Percentiles rank a stretch among this genome's conserved stretches.
These are phyloP conservation scores for Anastrepha obliqua DNA, from an alignment of 1,140 invertebrate genomes.

Conservation along the genomic window DNA sequence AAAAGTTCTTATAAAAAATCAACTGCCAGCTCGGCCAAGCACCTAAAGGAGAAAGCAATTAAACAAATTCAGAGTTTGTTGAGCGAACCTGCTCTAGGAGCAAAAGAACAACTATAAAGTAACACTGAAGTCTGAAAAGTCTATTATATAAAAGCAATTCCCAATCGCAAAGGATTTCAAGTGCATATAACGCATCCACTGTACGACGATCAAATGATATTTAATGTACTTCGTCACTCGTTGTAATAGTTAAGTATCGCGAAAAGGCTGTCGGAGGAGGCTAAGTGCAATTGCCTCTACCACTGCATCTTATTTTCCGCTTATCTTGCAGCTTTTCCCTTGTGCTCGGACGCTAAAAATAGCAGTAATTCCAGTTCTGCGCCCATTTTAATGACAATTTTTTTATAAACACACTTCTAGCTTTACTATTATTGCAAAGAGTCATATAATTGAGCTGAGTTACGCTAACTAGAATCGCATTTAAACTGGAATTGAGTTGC, in stretches of 20 bases:
- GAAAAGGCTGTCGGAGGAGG: neutral
- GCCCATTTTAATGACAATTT: neutral
- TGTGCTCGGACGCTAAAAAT: neutral
- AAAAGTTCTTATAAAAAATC: too few relatives aligned
- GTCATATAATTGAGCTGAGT: neutral
- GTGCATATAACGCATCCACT: neutral
- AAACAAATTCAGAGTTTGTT: neutral
- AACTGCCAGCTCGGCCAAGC: neutral
- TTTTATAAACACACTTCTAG: neutral
- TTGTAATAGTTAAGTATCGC: too few relatives aligned
- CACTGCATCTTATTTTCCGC: neutral
- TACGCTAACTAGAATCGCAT: conserved; percentile 13
- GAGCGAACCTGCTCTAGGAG: too few relatives aligned
- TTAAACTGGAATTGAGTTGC: neutral
- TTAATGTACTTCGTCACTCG: neutral
- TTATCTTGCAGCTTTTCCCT: neutral
- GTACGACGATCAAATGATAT: neutral
- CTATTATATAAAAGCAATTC: too few relatives aligned
- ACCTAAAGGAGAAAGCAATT: neutral
- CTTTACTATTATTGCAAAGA: neutral
- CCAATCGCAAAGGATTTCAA: too few relatives aligned
- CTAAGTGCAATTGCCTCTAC: neutral
- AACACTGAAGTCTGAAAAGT: too few relatives aligned
- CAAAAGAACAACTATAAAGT: too few relatives aligned
- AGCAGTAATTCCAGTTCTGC: conserved; percentile 20